These are phyloP conservation scores for Drosophila austrosaltans DNA, from an alignment of 2,888 invertebrate genomes.

Conservation along the genomic window DNA sequence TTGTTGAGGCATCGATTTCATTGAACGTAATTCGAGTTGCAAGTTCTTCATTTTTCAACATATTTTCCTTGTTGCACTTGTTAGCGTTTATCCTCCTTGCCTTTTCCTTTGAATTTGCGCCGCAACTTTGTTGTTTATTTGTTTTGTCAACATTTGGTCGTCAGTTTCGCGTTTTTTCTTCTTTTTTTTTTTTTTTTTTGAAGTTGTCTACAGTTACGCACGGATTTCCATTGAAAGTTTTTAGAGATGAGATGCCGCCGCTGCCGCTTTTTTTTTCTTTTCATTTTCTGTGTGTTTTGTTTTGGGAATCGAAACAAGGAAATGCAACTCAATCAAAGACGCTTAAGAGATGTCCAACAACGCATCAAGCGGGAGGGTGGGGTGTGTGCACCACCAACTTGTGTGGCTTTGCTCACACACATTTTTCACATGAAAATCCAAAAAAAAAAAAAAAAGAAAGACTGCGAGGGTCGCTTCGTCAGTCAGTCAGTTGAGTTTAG, in stretches of 20 bases:
- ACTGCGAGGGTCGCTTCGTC: slow-evolving; percentile 20
- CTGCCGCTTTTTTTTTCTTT: slow-evolving; percentile 13
- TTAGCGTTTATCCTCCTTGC: slow-evolving; percentile 54
- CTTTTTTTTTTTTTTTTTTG: slow-evolving; percentile 31
- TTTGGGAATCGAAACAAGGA: slow-evolving; percentile 54
- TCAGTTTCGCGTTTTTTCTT: slow-evolving; percentile 45
- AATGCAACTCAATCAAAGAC: slow-evolving; percentile 71
- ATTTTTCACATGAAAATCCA: slow-evolving; percentile 69
- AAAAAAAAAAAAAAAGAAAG: neutral
- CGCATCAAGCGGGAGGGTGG: neutral
- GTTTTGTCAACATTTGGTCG: slow-evolving; percentile 73
- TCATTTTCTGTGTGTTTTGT: slow-evolving; percentile 3
- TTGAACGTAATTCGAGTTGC: slow-evolving; percentile 61
- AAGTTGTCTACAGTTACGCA: slow-evolving; percentile 67
- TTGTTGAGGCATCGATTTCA: slow-evolving; percentile 29
- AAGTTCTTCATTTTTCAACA: slow-evolving; percentile 46
- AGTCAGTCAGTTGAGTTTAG: neutral
- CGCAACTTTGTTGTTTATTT: slow-evolving; percentile 68
- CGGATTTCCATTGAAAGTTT: slow-evolving; percentile 68
- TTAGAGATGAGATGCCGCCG: slow-evolving; percentile 27
- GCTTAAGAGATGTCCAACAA: slow-evolving; percentile 9
- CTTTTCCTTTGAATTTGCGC: slow-evolving; percentile 73
- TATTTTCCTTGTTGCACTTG: slow-evolving; percentile 31
- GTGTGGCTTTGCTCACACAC: slow-evolving; percentile 76
- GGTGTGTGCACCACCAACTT: slow-evolving; percentile 46